Conservation (phyloP, 2,797 vertebrate genomes). For the Crax fasciolata region DNA sequence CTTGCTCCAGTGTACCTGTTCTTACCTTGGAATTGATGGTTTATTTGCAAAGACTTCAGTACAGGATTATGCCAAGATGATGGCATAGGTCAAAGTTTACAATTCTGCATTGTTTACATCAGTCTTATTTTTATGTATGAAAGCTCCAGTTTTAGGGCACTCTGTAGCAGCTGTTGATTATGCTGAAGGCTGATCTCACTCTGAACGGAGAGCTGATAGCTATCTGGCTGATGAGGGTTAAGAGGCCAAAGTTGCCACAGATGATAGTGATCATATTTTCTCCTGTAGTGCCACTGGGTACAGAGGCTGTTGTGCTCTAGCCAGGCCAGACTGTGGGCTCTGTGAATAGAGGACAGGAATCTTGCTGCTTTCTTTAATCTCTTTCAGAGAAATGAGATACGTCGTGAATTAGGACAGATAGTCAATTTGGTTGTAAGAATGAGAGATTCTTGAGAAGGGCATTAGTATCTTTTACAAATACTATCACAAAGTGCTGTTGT, state of each 20-base stretch:
- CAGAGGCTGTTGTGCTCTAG: background rate
- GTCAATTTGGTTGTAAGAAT: background rate
- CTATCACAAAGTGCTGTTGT: background rate
- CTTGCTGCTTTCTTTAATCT: background rate
- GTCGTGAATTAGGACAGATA: background rate
- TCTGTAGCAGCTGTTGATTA: background rate
- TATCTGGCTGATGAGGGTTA: background rate
- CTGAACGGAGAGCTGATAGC: background rate
- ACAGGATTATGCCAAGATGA: background rate
- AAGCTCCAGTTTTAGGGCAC: background rate
- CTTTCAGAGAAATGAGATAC: background rate
- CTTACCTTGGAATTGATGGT: background rate
- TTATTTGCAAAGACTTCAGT: background rate
- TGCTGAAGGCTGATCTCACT: background rate
- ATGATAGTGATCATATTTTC: rapidly evolving
- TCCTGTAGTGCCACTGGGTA: background rate
- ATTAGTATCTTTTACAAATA: background rate
- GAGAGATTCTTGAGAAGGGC: background rate
- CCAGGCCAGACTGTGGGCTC: rapidly evolving
- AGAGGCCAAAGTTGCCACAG: background rate
- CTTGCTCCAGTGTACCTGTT: background rate
- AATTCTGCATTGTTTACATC: background rate
- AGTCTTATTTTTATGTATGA: background rate
- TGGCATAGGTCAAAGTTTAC: background rate
- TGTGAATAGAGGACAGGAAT: background rate